These are phyloP conservation scores for Metaphire vulgaris DNA, from an alignment of 1,140 invertebrate genomes.

Conservation along the genomic window DNA sequence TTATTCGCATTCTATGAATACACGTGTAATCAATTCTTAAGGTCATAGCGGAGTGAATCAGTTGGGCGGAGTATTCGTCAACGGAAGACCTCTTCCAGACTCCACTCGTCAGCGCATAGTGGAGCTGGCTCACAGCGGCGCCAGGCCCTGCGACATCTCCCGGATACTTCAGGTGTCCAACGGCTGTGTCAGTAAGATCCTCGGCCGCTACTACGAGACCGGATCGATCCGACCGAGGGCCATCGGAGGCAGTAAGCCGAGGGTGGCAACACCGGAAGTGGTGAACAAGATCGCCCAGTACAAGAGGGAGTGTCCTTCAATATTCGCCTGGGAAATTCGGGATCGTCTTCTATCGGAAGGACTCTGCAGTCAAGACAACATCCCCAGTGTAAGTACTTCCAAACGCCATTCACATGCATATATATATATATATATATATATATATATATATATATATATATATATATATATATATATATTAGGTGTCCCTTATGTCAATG, in stretches of 20 bases:
- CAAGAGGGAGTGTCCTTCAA: slow-evolving; percentile 91
- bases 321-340: slow-evolving; percentile 93
- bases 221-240: slow-evolving; percentile 88
- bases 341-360: slow-evolving; percentile 87
- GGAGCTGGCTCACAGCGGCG: slow-evolving; percentile 83
- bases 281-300: slow-evolving; percentile 88
- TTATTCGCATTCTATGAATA: too few relatives aligned
- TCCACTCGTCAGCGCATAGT: slow-evolving; percentile 76
- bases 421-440: too few relatives aligned
- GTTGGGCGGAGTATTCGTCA: slow-evolving; percentile 84
- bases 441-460: too few relatives aligned
- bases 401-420: not conserved
- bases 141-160: slow-evolving; percentile 91
- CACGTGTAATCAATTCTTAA: too few relatives aligned
- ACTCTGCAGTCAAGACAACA: slow-evolving; percentile 93
- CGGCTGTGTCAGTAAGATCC: slow-evolving; percentile 92
- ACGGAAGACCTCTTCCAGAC: slow-evolving; percentile 77
- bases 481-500: too few relatives aligned
- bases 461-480: too few relatives aligned
- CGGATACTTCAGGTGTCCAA: slow-evolving; percentile 84
- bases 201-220: slow-evolving; percentile 76
- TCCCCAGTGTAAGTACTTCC: slow-evolving; percentile 82
- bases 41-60: slow-evolving; percentile 76
- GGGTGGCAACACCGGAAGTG: slow-evolving; percentile 93
- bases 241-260: slow-evolving; percentile 86